These are phyloP conservation scores for Python bivittatus DNA, from an alignment of 2,113 vertebrate genomes.

Conservation along the genomic window DNA sequence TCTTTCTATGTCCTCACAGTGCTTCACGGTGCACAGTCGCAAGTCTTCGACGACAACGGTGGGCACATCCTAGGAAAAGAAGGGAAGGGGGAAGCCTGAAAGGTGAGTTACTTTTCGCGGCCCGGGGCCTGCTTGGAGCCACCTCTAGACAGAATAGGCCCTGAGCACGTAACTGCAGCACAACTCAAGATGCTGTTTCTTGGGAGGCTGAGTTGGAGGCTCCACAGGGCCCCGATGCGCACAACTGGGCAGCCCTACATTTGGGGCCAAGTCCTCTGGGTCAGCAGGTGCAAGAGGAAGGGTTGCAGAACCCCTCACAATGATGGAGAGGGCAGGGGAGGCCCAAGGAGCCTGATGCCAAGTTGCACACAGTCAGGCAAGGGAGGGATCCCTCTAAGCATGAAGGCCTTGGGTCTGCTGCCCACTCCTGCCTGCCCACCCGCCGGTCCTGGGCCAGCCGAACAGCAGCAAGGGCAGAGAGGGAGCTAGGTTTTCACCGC, in stretches of 20 bases:
- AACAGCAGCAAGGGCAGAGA: background rate
- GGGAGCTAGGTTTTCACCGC: background rate
- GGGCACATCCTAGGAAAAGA: constrained; percentile 85
- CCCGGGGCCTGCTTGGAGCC: background rate
- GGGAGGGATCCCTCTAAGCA: background rate
- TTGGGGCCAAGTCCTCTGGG: too few relatives aligned
- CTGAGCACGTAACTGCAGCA: rapidly evolving
- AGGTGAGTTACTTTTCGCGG: background rate
- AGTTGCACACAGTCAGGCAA: background rate
- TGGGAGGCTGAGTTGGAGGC: background rate
- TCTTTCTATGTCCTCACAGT: constrained; percentile 94
- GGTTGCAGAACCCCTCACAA: background rate
- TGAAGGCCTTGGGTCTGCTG: background rate
- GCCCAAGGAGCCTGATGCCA: background rate
- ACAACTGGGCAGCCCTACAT: too few relatives aligned
- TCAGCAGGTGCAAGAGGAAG: background rate
- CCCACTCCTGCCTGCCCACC: background rate
- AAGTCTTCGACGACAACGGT: constrained; percentile 96
- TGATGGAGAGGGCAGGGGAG: background rate
- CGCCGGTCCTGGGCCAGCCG: background rate
- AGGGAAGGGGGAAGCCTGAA: background rate
- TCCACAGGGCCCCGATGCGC: too few relatives aligned
- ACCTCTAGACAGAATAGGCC: rapidly evolving
- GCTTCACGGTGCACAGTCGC: constrained; percentile 94
- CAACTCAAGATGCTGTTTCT: too few relatives aligned